Percentiles rank a stretch among this genome's conserved stretches.
phyloP scores from a whole-genome alignment of 2,113 vertebrate species.

The Percopsis transmontana region DNA sequence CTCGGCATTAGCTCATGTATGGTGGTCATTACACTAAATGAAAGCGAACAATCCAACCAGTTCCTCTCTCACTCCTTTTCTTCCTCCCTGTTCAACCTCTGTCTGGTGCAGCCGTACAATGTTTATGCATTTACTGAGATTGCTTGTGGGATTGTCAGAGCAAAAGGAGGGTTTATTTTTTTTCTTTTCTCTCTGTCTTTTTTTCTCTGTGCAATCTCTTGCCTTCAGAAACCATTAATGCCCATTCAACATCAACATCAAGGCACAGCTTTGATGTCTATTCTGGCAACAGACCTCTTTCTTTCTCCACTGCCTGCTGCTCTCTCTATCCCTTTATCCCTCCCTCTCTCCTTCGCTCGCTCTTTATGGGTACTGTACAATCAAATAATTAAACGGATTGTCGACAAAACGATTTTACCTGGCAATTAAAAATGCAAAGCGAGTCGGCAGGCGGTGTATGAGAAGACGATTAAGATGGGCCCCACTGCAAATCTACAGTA shows the following conservation, averaged over 20 bases:
- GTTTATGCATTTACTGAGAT: slow-evolving; percentile 91
- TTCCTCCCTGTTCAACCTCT: slow-evolving; percentile 45
- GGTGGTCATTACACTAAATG: slow-evolving; percentile 56
- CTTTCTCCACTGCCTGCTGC: slow-evolving; percentile 75
- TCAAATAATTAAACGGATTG: slow-evolving; percentile 95
- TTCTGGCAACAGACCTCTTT: slow-evolving; percentile 90
- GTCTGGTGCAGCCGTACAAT: slow-evolving; percentile 82
- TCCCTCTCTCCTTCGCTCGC: slow-evolving; percentile 54
- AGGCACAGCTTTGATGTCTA: slow-evolving; percentile 94
- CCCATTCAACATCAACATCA: slow-evolving; percentile 95
- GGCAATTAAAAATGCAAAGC: slow-evolving; percentile 92
- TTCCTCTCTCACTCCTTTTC: slow-evolving; percentile 34
- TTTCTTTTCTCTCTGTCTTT: slow-evolving; percentile 70
- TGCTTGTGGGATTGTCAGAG: slow-evolving; percentile 86
- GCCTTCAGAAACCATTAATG: slow-evolving; percentile 95
- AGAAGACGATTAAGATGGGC: slow-evolving; percentile 78
- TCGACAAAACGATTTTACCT: slow-evolving; percentile 86
- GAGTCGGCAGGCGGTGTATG: slow-evolving; percentile 70
- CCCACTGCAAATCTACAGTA: slow-evolving; percentile 78
- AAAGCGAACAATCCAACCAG: slow-evolving; percentile 48
- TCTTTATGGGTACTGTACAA: slow-evolving; percentile 87
- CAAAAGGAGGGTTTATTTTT: slow-evolving; percentile 85
- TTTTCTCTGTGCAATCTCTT: slow-evolving; percentile 85
- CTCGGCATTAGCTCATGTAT: slow-evolving; percentile 12
- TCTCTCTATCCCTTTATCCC: slow-evolving; percentile 57